Percentiles rank a stretch among this genome's conserved stretches.
phyloP scores from a whole-genome alignment of 2,113 vertebrate species.

The Microcebus ravelobensis region DNA sequence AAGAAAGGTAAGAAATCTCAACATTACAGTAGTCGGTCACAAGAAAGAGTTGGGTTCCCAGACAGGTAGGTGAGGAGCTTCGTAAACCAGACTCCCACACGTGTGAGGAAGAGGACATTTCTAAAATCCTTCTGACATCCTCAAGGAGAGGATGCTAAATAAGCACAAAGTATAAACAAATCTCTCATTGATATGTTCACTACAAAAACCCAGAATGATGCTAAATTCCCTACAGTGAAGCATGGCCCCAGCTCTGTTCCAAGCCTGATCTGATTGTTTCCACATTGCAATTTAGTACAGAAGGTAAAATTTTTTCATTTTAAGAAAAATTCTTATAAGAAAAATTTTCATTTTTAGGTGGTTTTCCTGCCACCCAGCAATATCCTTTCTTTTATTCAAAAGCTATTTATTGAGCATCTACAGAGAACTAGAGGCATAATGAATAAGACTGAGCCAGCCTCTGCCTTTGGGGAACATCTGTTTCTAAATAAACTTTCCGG shows the following conservation, averaged over 20 bases:
- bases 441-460: not conserved
- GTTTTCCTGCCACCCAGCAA: not conserved
- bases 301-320: not conserved
- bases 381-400: not conserved
- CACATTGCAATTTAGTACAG: not conserved
- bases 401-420: not conserved
- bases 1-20: not conserved
- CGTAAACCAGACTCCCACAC: not conserved
- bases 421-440: not conserved
- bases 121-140: not conserved
- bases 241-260: not conserved
- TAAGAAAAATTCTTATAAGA: not conserved
- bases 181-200: not conserved
- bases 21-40: not conserved
- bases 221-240: not conserved
- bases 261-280: not conserved
- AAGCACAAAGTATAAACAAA: not conserved
- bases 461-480: not conserved
- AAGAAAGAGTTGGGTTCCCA: not conserved
- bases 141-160: not conserved
- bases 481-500: not conserved
- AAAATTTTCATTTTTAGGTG: not conserved
- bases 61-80: rapidly evolving
- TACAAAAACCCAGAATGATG: not conserved
- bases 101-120: not conserved